phyloP scores from a whole-genome alignment of 2,113 vertebrate species.

The Sander vitreus region DNA sequence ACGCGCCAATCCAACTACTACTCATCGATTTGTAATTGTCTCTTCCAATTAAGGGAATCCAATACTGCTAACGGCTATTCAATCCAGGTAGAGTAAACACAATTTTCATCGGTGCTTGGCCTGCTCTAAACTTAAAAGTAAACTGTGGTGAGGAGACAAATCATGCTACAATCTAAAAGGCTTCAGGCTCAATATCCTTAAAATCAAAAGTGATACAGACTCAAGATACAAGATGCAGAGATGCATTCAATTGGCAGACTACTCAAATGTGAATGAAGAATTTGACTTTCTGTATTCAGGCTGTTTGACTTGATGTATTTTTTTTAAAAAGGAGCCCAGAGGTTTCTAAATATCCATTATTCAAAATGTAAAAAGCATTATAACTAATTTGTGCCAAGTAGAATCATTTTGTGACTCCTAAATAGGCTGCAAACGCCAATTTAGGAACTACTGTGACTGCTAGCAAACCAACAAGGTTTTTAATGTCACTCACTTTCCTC shows the following conservation, averaged over 20 bases:
- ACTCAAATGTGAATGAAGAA: background rate
- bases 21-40: constrained; percentile 47
- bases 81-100: constrained; percentile 36
- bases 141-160: constrained; percentile 23
- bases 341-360: background rate
- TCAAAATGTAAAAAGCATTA: background rate
- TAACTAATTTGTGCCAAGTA: background rate
- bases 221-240: background rate
- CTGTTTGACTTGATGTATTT: background rate
- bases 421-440: background rate
- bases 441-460: background rate
- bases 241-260: background rate
- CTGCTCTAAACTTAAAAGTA: background rate
- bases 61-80: constrained; percentile 40
- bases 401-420: background rate
- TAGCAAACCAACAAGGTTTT: background rate
- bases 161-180: background rate
- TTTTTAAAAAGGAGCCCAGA: background rate
- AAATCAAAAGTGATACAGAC: background rate
- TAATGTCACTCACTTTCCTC: constrained; percentile 7
- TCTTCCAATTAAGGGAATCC: constrained; percentile 53
- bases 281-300: background rate
- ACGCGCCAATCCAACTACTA: constrained; percentile 1
- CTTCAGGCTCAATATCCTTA: background rate
- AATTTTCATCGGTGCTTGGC: background rate